Percentiles rank a stretch among this genome's conserved stretches.
These are phyloP conservation scores for Catostomus latipinnis DNA, from an alignment of 2,797 vertebrate genomes.

Conservation along the genomic window DNA sequence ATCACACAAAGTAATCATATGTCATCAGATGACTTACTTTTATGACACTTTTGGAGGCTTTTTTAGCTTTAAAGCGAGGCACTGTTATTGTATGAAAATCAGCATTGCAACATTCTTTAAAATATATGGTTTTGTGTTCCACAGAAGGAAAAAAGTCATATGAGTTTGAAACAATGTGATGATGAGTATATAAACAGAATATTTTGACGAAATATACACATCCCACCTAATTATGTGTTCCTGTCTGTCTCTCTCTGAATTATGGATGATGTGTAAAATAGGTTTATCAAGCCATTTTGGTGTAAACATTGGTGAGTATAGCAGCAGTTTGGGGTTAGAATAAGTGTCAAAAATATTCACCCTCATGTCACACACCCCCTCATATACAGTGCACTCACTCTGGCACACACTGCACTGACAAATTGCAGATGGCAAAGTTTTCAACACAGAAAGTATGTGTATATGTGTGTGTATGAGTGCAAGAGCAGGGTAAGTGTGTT, in stretches of 20 bases:
- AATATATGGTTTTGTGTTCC: no score
- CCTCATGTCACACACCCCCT: constrained; percentile 29
- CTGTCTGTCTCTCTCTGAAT: background rate
- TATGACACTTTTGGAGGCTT: no score
- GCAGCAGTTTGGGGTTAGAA: constrained; percentile 21
- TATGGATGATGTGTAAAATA: background rate
- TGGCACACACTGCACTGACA: constrained; percentile 12
- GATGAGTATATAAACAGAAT: no score
- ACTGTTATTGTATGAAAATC: no score
- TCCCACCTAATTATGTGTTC: background rate
- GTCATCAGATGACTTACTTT: no score
- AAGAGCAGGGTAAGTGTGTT: constrained; percentile 15
- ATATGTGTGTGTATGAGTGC: constrained; percentile 7
- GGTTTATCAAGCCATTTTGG: background rate
- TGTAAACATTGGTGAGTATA: background rate
- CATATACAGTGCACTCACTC: constrained; percentile 11
- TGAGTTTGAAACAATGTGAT: no score
- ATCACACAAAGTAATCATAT: no score
- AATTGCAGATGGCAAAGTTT: constrained; percentile 46
- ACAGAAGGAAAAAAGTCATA: no score
- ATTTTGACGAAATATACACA: background rate
- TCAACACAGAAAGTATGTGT: constrained; percentile 13
- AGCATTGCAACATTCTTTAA: no score
- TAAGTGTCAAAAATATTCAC: constrained; percentile 28
- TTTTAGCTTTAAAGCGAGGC: no score